phyloP scores from a whole-genome alignment of 1,140 invertebrate species.

The Zaprionus kolodkinae region DNA sequence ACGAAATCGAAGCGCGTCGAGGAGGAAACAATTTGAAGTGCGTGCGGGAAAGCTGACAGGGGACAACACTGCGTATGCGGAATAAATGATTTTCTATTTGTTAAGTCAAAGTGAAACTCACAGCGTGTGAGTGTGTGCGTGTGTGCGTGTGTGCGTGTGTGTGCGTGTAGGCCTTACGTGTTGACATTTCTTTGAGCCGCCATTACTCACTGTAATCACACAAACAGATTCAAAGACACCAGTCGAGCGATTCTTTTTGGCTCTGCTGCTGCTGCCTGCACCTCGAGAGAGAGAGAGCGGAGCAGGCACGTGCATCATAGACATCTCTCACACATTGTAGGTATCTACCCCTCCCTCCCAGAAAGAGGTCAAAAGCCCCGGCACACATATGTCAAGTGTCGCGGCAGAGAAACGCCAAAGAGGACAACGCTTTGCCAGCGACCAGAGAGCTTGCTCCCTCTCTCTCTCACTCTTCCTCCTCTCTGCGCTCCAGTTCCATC shows the following conservation, averaged over 20 bases:
- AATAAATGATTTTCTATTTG: slow-evolving; percentile 82
- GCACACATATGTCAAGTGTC: slow-evolving; percentile 76
- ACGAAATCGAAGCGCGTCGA: slow-evolving; percentile 64
- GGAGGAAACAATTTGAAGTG: slow-evolving; percentile 43
- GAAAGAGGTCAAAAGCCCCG: slow-evolving; percentile 78
- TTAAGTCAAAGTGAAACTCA: slow-evolving; percentile 80
- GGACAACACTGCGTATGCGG: slow-evolving; percentile 60
- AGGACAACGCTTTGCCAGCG: slow-evolving; percentile 33
- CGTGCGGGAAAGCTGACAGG: slow-evolving; percentile 25
- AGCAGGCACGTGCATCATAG: slow-evolving; percentile 21
- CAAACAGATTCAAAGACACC: slow-evolving; percentile 58
- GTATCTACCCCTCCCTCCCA: slow-evolving; percentile 11
- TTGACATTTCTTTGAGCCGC: slow-evolving; percentile 80
- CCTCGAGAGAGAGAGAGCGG: slow-evolving; percentile 24
- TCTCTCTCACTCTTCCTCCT: background rate
- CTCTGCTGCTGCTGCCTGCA: slow-evolving; percentile 42
- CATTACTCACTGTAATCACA: slow-evolving; percentile 63
- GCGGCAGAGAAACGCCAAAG: slow-evolving; percentile 39
- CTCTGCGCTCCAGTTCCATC: slow-evolving; percentile 11
- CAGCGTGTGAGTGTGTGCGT: slow-evolving; percentile 36
- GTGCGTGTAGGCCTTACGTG: slow-evolving; percentile 57
- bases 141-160: slow-evolving; percentile 10
- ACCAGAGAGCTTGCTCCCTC: slow-evolving; percentile 25
- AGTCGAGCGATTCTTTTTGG: slow-evolving; percentile 65
- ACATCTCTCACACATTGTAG: slow-evolving; percentile 8